Evolutionary conservation across 53 echinoderm and acorn worm species (phyloP).

Genomic region (Paracentrotus lividus): DNA sequence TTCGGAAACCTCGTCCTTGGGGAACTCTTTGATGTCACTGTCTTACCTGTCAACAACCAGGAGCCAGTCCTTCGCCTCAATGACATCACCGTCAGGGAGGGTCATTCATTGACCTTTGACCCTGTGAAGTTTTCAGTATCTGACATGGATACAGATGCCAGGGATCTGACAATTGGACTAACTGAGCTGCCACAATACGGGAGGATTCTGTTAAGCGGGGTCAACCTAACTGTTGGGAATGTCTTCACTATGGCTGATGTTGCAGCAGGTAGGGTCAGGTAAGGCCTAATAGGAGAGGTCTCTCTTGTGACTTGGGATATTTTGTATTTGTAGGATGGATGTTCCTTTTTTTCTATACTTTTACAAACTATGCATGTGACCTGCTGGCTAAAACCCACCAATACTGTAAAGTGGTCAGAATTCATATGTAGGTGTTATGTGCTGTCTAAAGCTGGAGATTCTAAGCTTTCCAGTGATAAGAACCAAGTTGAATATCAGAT

Average conservation of each 20-base stretch:
- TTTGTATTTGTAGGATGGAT: neutral
- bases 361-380: too few species aligned
- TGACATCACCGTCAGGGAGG: conserved; percentile 87
- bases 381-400: too few species aligned
- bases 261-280: conserved; percentile 87
- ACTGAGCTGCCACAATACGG: conserved; percentile 75
- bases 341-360: neutral
- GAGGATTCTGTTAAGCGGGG: conserved; percentile 73
- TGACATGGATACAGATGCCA: conserved; percentile 89
- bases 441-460: too few species aligned
- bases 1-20: conserved; percentile 88
- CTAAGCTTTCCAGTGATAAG: too few species aligned
- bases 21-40: conserved; percentile 86
- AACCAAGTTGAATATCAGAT: too few species aligned
- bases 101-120: conserved; percentile 79
- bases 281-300: conserved; percentile 60
- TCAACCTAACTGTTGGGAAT: conserved; percentile 79
- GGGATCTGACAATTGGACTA: conserved; percentile 76
- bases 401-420: too few species aligned
- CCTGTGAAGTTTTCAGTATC: conserved; percentile 82
- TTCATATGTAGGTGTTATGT: too few species aligned
- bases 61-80: conserved; percentile 84
- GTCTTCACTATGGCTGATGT: conserved; percentile 86
- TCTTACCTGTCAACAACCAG: conserved; percentile 93
- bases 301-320: conserved; percentile 41